Evolutionary conservation across 1,140 invertebrate species (phyloP), one percentile per base, ranked within the genome.

Genomic region (Pseudomyrmex pallidus): DNA sequence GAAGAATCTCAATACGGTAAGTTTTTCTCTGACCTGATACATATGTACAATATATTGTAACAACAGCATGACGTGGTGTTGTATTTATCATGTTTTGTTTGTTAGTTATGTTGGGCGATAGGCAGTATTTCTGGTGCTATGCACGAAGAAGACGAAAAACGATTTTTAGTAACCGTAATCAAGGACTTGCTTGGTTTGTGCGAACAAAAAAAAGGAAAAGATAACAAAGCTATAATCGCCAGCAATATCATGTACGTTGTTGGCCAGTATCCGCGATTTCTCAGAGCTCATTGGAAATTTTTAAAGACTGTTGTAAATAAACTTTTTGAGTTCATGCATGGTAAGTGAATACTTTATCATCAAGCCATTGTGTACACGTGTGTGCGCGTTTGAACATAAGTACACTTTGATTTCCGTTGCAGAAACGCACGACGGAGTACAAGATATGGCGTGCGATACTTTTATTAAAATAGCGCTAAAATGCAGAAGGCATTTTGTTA

Each of bases 221-320:
- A 99, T 94, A 99, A 99, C 94, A 99, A 99, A 95, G 99, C 99
- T 64, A 99, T 99, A 72, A 99, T 99, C 91, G 99, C 99, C 7
- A 99, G 99, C 83, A 99, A 99, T 94, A 99, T 99, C 86, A 99
- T 99, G 99, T 99, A 99, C 94, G 99, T 99, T 85, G 99, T 99
- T 50, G 99, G 99, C 35, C 99, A 99, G 93, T 99, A 99, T 95
- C 99, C 99, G 66, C 95, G 99, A 63, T 99, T 99, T 95, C 95
- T 99, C 56, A 95, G 98, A 89, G 99, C 98, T n/a, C 99, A 99
- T 95, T 99, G 99, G 99, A 99, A 99, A 94, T 99, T 99, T 95
- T 95, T 99, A n/a, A 99, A 99, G 95, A 99, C 99, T 77, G 99
- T 99, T 91, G 99, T 99, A 63, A 99, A 99, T 95, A 99, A 99